phyloP scores from a whole-genome alignment of 2,888 invertebrate species.

The Cepaea hortensis region DNA sequence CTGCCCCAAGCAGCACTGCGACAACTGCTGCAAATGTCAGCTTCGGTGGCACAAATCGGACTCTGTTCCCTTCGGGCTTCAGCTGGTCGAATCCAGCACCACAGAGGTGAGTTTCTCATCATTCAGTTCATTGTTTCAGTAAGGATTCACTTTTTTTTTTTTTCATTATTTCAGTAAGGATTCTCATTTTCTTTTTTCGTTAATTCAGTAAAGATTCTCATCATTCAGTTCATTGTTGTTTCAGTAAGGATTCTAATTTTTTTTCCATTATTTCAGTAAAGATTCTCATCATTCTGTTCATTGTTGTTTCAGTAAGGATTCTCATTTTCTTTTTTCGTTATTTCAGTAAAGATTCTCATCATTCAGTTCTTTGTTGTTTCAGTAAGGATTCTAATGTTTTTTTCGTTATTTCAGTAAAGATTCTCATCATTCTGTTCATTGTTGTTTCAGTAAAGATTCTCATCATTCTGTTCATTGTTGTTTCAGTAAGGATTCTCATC shows the following conservation, averaged over 20 bases:
- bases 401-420: neutral
- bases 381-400: neutral
- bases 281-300: neutral
- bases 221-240: too few species aligned
- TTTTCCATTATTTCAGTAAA: too few species aligned
- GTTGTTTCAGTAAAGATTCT: too few species aligned
- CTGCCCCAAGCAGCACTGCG: neutral
- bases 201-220: too few species aligned
- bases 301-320: neutral
- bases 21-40: slow-evolving; percentile 4
- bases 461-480: too few species aligned
- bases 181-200: neutral
- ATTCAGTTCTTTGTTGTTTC: neutral
- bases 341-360: neutral
- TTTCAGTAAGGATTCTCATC: too few species aligned
- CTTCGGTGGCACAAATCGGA: neutral
- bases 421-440: neutral
- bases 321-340: too few species aligned
- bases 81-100: neutral
- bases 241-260: too few species aligned
- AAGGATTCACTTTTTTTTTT: neutral
- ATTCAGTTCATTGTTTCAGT: neutral
- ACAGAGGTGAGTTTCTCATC: neutral
- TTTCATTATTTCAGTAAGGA: neutral
- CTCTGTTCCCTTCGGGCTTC: neutral